Evolutionary conservation across 2,797 vertebrate species (phyloP).

Genomic region (Centroberyx gerrardi): DNA sequence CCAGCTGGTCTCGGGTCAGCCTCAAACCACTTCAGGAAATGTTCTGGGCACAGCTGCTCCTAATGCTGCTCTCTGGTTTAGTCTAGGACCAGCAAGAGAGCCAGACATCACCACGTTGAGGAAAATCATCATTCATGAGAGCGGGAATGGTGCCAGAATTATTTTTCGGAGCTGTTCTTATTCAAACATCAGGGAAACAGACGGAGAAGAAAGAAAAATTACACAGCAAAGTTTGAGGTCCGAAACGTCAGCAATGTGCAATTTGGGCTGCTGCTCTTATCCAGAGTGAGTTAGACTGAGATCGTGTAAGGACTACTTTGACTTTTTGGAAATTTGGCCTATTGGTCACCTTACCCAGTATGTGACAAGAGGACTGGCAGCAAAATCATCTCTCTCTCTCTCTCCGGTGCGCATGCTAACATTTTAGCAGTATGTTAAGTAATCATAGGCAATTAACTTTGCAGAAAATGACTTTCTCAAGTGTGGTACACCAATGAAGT

Average conservation of each 20-base stretch:
- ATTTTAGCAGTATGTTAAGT: no score
- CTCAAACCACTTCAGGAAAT: conserved; percentile 59
- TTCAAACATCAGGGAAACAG: no score
- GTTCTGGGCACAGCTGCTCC: conserved; percentile 53
- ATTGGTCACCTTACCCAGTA: no score
- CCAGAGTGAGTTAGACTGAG: no score
- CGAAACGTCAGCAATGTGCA: neutral
- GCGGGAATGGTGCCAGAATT: neutral
- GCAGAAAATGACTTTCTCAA: no score
- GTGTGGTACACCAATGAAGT: neutral
- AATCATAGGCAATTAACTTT: no score
- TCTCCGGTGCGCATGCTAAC: no score
- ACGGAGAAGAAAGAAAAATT: neutral
- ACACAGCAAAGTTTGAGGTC: neutral
- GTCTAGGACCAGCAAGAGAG: neutral
- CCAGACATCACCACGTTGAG: conserved; percentile 20
- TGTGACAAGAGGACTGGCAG: no score
- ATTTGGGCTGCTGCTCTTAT: neutral
- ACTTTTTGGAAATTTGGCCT: no score
- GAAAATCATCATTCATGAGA: conserved; percentile 27
- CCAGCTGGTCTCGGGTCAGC: conserved; percentile 53
- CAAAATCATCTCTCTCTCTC: no score
- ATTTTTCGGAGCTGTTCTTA: no score
- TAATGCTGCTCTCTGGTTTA: conserved; percentile 33
- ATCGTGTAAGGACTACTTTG: no score